Conservation (phyloP, 2,888 invertebrate genomes). For the Osmoderma eremita region DNA sequence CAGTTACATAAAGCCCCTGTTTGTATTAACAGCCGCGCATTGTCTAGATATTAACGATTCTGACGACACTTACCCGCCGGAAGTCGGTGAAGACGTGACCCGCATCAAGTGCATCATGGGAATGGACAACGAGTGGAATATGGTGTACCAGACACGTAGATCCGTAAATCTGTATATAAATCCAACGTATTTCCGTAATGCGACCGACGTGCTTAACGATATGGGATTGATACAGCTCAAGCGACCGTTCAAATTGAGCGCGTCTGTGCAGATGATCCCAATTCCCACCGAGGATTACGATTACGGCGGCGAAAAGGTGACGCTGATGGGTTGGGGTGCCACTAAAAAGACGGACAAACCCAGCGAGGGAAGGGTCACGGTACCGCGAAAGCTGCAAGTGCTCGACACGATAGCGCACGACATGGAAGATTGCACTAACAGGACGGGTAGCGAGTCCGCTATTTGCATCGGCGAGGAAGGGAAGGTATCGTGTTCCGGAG, state of each 20-base stretch:
- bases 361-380: background rate
- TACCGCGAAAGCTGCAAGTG: background rate
- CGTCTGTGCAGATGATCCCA: background rate
- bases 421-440: background rate
- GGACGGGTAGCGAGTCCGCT: background rate
- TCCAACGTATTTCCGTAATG: background rate
- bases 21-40: slow-evolving; percentile 9
- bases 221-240: background rate
- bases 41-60: slow-evolving; percentile 8
- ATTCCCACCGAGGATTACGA: background rate
- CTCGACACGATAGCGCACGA: background rate
- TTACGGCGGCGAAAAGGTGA: background rate
- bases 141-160: background rate
- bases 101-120: slow-evolving; percentile 2
- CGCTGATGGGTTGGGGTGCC: slow-evolving; percentile 6
- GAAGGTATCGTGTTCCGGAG: background rate
- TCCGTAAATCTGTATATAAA: background rate
- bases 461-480: slow-evolving; percentile 14
- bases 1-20: background rate
- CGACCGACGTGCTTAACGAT: background rate
- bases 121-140: background rate
- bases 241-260: slow-evolving; percentile 1
- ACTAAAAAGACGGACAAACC: background rate
- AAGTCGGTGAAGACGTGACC: background rate
- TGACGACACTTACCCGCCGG: background rate